phyloP scores from a whole-genome alignment of 2,888 invertebrate genomes.

The Pseudanteris insignis region DNA sequence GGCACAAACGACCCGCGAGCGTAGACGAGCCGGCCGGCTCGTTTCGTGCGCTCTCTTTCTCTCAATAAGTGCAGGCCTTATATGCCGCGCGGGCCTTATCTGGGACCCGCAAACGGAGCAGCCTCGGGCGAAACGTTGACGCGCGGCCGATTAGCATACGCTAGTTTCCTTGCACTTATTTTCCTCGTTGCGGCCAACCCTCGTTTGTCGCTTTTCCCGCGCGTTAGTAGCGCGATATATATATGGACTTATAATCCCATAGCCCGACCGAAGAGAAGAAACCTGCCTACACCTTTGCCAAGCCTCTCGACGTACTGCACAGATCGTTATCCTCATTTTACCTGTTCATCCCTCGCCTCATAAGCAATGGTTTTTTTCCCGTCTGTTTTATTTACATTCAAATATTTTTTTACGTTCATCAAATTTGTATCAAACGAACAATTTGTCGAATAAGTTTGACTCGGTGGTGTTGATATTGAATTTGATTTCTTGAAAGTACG shows the following conservation, averaged over 20 bases:
- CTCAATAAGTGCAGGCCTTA: conserved; percentile 38
- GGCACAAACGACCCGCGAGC: conserved; percentile 33
- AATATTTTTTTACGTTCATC: too few species aligned
- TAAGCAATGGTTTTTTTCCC: conserved; percentile 19
- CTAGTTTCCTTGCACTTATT: conserved; percentile 49
- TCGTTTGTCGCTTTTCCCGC: conserved; percentile 38
- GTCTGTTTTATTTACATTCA: too few species aligned
- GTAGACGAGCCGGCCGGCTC: conserved; percentile 14
- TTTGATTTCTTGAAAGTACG: too few species aligned
- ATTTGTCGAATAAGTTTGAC: too few species aligned
- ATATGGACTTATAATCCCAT: conserved; percentile 41
- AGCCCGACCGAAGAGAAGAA: conserved; percentile 21
- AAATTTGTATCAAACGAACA: too few species aligned
- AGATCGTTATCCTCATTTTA: conserved; percentile 12
- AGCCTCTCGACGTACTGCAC: conserved; percentile 3
- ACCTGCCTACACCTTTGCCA: conserved; percentile 26
- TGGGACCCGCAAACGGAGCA: conserved; percentile 49
- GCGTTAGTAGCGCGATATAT: conserved; percentile 29
- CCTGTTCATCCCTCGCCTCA: too few species aligned
- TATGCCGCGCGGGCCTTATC: conserved; percentile 34
- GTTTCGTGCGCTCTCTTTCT: conserved; percentile 15
- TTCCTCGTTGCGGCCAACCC: conserved; percentile 31
- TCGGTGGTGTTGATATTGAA: too few species aligned
- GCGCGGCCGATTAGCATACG: conserved; percentile 55
- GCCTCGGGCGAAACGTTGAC: conserved; percentile 46